Evolutionary conservation across 2,888 invertebrate species (phyloP), one percentile per base, ranked within the genome.

Genomic region (Aporophyla lueneburgensis): DNA sequence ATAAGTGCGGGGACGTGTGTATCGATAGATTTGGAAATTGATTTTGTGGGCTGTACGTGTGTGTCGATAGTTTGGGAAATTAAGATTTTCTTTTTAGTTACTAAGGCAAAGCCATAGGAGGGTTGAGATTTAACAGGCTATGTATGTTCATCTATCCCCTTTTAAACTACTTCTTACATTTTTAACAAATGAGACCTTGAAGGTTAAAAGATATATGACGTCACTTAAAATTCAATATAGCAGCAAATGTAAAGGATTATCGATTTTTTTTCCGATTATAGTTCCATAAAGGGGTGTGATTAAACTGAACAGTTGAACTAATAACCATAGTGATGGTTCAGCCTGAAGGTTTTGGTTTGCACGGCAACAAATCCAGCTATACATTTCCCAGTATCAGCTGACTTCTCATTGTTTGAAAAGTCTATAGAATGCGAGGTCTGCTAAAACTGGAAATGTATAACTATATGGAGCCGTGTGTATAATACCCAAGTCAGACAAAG

Each of bases 1-100:
- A 21, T 4, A 81, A 86, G 80, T 67, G 87, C 9, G 62, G 84
- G 68, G 76, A 76, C 33, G 5, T 58, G 56, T 3, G 0, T 71
- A 9, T 76, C 80, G 83, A 84, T 84, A 72, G 14, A 49, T 73
- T 76, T 58, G 5, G 12, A 2, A 21, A 63, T 63, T 49, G 27
- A 63, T 71, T 71, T 40, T 49, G 7, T n/a, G 33, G 51, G n/a
- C 24, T 1, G 19, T 10, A 21, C 19, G 4, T 24, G 46, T 16
- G 2, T 9, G 43, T 46, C 24, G 46, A 46, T 14, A 46, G 43
- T 61, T 68, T 33, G 27, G 14, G 10, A n/a, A n/a, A 24, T 14
- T 0, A 9, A n/a, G 21, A 43, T 5, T 16, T 27, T 49, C 12
- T 19, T 62, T 62, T 19, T 16, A 16, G 6, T 46, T 46, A 12